Base-by-base conservation (phyloP, 23 tunicate genomes). In the Trididemnum clinides region DNA sequence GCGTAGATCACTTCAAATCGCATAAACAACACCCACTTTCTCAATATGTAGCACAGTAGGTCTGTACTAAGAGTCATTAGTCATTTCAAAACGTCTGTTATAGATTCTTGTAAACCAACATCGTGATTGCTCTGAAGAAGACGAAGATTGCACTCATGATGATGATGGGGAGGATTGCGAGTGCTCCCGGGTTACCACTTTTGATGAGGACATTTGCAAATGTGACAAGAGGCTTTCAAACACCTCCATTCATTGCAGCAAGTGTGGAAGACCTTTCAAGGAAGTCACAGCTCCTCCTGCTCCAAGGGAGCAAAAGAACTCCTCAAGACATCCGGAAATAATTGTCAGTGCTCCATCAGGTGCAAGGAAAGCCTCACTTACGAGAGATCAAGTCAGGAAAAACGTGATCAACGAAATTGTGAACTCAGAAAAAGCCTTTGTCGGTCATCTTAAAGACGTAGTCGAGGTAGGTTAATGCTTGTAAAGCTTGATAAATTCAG, bases 361-460 rank as follows among this genome's bases (percentile, higher is more conserved):
- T 1, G 25, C 33, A 27, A 72, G 85, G 21, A 84, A 82, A 76
- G 34, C 33, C 50, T 57, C 79, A 19, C 33, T 80, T 28, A 74
- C 37, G 19, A 54, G 87, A 21, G 83, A 84, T 51, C 82, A 82
- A 12, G 85, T 95, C 28, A 89, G 92, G 22, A 72, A 78, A 28
- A 95, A 95, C 49, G 99, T 95, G 51, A 78, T 90, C 27, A 76
- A 87, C 27, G 99, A 95, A 87, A 90, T 95, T 30, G 73, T 95
- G 18, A 87, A 87, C 51, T 86, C 95, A 12, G 99, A 95, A 59
- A 76, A 95, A 1, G 86, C 39, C 50, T 95, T 85, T 79, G 87
- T 87, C 64, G 89, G 89, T 21, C 99, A 95, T 33, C 71, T 95
- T 58, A 82, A 73, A 77, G 99, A 91, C 39, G 87, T 90, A 22